Evolutionary conservation across 1,140 invertebrate genomes (phyloP).

Genomic region (Ips nitidus): DNA sequence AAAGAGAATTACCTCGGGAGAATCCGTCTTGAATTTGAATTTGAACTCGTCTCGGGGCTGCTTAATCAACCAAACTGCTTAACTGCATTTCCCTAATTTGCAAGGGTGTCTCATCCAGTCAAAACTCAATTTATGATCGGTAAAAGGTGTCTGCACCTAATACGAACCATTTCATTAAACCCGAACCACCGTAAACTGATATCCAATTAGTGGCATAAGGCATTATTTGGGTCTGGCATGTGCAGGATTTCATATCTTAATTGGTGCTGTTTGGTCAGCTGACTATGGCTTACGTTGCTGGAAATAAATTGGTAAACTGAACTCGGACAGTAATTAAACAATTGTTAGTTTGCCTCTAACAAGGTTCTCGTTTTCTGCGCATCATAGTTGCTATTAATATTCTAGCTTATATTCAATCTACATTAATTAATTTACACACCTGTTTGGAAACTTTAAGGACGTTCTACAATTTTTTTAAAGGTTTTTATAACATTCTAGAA

Average conservation of each 20-base stretch:
- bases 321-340: no score
- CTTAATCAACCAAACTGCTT: slow-evolving; percentile 2
- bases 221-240: background rate
- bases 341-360: no score
- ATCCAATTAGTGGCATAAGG: background rate
- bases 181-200: background rate
- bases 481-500: no score
- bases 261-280: background rate
- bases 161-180: background rate
- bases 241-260: background rate
- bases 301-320: no score
- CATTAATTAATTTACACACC: no score
- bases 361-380: no score
- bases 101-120: background rate
- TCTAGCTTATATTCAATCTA: no score
- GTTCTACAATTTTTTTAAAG: no score
- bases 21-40: slow-evolving; percentile 2
- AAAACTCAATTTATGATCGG: background rate
- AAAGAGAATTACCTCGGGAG: background rate
- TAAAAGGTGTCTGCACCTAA: no score
- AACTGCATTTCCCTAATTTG: slow-evolving; percentile 3
- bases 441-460: no score
- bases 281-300: no score
- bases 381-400: no score
- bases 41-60: background rate